Percentiles rank a stretch among this genome's conserved stretches.
Evolutionary conservation across 1,140 invertebrate genomes (phyloP).

Genomic region (Listronotus oregonensis): DNA sequence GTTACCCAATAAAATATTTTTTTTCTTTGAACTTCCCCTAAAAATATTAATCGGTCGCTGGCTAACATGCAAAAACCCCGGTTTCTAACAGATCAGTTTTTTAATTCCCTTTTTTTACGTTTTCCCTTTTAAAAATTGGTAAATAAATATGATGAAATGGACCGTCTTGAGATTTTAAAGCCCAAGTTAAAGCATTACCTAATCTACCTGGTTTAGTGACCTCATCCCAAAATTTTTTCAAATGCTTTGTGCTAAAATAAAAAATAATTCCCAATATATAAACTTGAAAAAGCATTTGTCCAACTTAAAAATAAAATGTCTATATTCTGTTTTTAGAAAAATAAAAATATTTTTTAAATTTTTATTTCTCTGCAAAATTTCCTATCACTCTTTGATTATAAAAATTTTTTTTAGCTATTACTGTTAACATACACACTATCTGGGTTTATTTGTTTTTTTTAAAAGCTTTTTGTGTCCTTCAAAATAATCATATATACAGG

Average conservation of each 20-base stretch:
- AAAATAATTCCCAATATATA: not conserved
- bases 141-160: slow-evolving; percentile 69
- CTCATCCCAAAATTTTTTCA: slow-evolving; percentile 73
- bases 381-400: too few species aligned
- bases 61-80: slow-evolving; percentile 76
- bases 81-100: slow-evolving; percentile 77
- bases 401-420: too few species aligned
- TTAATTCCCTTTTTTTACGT: slow-evolving; percentile 67
- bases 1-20: slow-evolving; percentile 69
- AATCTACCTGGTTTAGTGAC: slow-evolving; percentile 63
- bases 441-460: too few species aligned
- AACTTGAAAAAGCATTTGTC: not conserved
- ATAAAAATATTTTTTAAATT: too few species aligned
- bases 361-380: too few species aligned
- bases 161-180: slow-evolving; percentile 71
- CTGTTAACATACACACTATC: too few species aligned
- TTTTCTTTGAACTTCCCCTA: slow-evolving; percentile 74
- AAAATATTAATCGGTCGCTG: slow-evolving; percentile 77
- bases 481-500: too few species aligned
- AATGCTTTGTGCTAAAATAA: slow-evolving; percentile 65
- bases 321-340: too few species aligned
- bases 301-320: too few species aligned
- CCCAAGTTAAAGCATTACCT: slow-evolving; percentile 83
- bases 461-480: too few species aligned
- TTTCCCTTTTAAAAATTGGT: slow-evolving; percentile 71